Conservation (phyloP, 92 coral and sea anemone genomes). For the Diadumene lineata region DNA sequence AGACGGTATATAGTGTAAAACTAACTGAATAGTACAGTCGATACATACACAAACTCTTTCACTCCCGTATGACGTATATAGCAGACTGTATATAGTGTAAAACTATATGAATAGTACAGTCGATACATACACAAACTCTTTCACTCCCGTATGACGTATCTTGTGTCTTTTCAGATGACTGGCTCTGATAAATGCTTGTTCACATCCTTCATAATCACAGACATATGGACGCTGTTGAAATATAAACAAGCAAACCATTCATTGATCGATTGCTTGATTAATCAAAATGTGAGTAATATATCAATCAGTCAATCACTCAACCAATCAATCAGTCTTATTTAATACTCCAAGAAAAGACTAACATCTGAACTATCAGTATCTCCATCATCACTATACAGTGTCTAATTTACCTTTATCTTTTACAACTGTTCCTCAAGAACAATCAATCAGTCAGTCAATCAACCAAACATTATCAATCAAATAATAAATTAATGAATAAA, state of each 20-base stretch:
- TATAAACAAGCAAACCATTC: neutral
- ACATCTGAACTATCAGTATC: too few relatives aligned
- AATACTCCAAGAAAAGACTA: too few relatives aligned
- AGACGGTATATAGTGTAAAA: too few relatives aligned
- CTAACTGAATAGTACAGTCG: too few relatives aligned
- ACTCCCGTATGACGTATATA: neutral
- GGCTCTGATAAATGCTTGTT: slow-evolving; percentile 66
- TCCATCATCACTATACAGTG: too few relatives aligned
- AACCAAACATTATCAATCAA: too few relatives aligned
- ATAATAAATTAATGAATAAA: too few relatives aligned
- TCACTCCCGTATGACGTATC: slow-evolving; percentile 46
- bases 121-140: slow-evolving; percentile 14
- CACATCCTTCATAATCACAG: slow-evolving; percentile 78
- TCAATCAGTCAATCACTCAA: neutral
- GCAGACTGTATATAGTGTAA: neutral
- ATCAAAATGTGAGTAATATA: neutral
- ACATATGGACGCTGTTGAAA: slow-evolving; percentile 71
- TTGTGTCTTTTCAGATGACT: slow-evolving; percentile 76
- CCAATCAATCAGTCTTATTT: too few relatives aligned
- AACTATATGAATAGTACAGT: neutral
- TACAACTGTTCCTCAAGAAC: too few relatives aligned
- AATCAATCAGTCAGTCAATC: too few relatives aligned
- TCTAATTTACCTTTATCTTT: too few relatives aligned
- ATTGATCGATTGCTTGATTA: neutral
- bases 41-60: too few relatives aligned